Percentiles rank a stretch among this genome's conserved stretches.
Conservation (phyloP, 2,113 vertebrate species). For the Carlito syrichta region DNA sequence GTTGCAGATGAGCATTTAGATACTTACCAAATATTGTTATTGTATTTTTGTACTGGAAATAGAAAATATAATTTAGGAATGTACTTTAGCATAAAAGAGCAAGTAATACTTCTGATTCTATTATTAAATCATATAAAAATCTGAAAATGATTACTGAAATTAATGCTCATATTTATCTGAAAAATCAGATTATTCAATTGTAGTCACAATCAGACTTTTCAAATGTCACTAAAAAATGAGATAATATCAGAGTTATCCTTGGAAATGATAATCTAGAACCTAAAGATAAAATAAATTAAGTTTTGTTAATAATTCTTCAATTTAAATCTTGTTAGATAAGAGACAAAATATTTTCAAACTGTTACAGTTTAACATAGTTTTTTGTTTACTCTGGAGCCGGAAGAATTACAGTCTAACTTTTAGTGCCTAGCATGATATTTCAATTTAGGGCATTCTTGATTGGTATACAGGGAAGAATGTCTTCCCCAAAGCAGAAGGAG, state of each 20-base stretch:
- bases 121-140: neutral
- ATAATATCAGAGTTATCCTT: neutral
- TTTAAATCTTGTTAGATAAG: neutral
- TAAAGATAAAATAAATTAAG: neutral
- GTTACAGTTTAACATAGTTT: neutral
- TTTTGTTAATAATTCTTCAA: neutral
- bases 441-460: constrained; percentile 1
- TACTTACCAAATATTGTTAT: neutral
- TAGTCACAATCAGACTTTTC: neutral
- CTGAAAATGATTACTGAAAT: neutral
- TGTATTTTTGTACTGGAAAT: neutral
- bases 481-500: neutral
- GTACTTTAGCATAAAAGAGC: neutral
- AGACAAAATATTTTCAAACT: neutral
- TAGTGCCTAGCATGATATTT: neutral
- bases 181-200: neutral
- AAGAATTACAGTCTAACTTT: neutral
- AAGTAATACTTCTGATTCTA: neutral
- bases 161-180: neutral
- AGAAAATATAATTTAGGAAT: neutral
- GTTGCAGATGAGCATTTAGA: neutral
- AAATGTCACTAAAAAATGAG: neutral
- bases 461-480: neutral
- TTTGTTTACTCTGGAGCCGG: neutral
- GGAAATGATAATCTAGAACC: neutral